A percentile compares a stretch with the other conserved stretches of the same genome.
Evolutionary conservation across 2,797 vertebrate genomes (phyloP).

Genomic region (Coregonus sp.): DNA sequence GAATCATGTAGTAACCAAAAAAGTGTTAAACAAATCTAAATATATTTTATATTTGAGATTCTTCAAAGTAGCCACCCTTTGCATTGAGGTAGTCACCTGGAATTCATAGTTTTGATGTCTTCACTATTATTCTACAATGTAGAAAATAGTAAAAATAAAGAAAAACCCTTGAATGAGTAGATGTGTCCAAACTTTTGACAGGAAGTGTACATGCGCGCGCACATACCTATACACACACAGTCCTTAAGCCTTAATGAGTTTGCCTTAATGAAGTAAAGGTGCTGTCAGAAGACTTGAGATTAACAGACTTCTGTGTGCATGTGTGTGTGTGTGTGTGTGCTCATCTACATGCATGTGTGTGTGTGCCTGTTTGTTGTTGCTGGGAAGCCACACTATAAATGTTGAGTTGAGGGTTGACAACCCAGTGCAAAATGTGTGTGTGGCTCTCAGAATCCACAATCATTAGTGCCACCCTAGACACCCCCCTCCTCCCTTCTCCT

Average conservation of each 20-base stretch:
- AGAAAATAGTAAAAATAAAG: too few relatives aligned
- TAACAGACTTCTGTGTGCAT: background rate
- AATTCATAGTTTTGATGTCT: too few relatives aligned
- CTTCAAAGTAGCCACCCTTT: too few relatives aligned
- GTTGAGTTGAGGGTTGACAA: background rate
- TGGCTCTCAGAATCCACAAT: background rate
- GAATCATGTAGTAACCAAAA: too few relatives aligned
- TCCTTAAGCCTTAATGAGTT: background rate
- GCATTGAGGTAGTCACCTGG: too few relatives aligned
- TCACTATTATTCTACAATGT: too few relatives aligned
- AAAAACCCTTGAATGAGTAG: too few relatives aligned
- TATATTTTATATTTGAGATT: too few relatives aligned
- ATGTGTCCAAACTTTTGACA: too few relatives aligned
- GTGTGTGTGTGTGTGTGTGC: background rate
- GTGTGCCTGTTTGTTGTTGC: conserved; percentile 2
- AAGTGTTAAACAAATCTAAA: too few relatives aligned
- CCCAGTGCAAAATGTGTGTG: too few relatives aligned
- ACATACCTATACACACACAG: background rate
- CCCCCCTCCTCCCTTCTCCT: background rate
- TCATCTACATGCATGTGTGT: background rate
- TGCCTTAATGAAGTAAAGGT: conserved; percentile 1
- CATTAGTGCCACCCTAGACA: background rate
- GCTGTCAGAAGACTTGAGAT: conserved; percentile 1
- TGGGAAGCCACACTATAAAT: background rate
- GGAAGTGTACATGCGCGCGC: too few relatives aligned